These are phyloP conservation scores for Malaclemys terrapin DNA, from an alignment of 2,113 vertebrate species.

Conservation along the genomic window DNA sequence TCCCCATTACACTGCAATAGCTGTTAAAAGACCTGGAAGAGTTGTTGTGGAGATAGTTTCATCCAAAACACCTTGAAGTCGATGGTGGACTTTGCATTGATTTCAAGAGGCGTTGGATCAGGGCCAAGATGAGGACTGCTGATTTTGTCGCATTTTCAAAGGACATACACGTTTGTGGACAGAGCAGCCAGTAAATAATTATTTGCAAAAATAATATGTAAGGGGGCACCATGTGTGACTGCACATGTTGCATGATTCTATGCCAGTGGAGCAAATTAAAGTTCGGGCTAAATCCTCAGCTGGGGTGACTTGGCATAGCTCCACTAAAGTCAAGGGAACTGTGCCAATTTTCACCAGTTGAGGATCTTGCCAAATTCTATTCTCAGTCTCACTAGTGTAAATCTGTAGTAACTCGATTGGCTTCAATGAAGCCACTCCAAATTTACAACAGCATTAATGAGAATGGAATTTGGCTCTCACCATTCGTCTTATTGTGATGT, in stretches of 20 bases:
- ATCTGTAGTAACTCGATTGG: neutral
- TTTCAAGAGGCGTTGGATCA: neutral
- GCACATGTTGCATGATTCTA: neutral
- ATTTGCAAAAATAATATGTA: neutral
- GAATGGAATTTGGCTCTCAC: neutral
- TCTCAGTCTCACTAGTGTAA: neutral
- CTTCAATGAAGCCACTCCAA: neutral
- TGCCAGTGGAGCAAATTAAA: neutral
- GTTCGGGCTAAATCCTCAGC: neutral
- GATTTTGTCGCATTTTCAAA: neutral
- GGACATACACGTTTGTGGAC: rapidly evolving
- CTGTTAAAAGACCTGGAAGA: neutral
- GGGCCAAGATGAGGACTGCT: rapidly evolving
- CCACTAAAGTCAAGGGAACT: neutral
- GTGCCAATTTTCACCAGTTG: neutral
- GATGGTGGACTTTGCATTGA: neutral
- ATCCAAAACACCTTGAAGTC: neutral
- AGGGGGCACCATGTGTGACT: neutral
- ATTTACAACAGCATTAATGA: neutral
- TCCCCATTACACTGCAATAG: neutral
- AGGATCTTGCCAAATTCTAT: neutral
- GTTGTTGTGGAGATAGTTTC: neutral
- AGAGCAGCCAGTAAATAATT: neutral
- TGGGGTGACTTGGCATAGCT: rapidly evolving
- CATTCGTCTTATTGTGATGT: neutral